A percentile compares a stretch with the other conserved stretches of the same genome.
phyloP scores from a whole-genome alignment of 2,888 invertebrate genomes.

The Laothoe populi region DNA sequence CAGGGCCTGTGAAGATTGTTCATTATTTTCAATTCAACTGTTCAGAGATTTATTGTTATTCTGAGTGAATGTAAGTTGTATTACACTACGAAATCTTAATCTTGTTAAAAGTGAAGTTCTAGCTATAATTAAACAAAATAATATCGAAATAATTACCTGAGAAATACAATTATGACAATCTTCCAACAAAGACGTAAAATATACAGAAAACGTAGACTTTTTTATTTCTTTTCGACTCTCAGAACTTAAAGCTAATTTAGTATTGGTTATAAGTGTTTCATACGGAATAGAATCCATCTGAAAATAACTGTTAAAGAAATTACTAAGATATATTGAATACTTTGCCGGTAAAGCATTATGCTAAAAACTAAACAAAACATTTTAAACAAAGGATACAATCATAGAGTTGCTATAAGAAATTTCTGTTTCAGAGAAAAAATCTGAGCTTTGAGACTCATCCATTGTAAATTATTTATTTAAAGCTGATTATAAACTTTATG shows the following conservation, averaged over 20 bases:
- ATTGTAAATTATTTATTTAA: conserved; percentile 39
- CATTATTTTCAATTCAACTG: too few species aligned
- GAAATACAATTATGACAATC: conserved; percentile 60
- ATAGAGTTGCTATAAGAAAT: conserved; percentile 41
- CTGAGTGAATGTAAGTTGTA: too few species aligned
- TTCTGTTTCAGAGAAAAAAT: conserved; percentile 54
- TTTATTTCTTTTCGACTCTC: conserved; percentile 40
- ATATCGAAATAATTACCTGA: conserved; percentile 51
- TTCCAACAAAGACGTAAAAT: conserved; percentile 53
- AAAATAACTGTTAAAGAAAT: conserved; percentile 36
- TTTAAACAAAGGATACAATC: conserved; percentile 58
- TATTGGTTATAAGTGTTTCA: conserved; percentile 51
- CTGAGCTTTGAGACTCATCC: conserved; percentile 67
- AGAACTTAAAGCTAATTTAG: conserved; percentile 49
- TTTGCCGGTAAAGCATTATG: too few species aligned
- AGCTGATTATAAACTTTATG: too few species aligned
- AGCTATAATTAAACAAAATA: too few species aligned
- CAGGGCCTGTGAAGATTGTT: conserved; percentile 58
- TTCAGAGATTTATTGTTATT: too few species aligned
- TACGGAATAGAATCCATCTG: conserved; percentile 55
- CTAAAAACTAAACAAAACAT: too few species aligned
- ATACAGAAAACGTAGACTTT: conserved; percentile 43
- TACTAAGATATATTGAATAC: neutral
- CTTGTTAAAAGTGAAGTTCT: too few species aligned
- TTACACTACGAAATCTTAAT: too few species aligned